phyloP scores from a whole-genome alignment of 2,888 invertebrate species.

The Ormyrus labotus region DNA sequence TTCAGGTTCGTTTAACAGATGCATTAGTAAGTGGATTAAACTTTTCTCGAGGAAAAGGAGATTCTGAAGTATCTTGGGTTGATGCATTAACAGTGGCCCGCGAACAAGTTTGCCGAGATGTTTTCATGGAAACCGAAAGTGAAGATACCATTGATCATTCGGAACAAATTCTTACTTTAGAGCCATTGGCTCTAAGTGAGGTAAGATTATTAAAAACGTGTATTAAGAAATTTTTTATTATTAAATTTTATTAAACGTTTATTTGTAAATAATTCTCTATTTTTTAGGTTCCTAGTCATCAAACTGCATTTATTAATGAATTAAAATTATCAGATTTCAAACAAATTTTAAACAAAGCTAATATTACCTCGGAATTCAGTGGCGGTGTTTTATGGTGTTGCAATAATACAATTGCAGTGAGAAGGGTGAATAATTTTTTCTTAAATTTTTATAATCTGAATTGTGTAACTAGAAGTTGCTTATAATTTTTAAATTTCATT shows the following conservation, averaged over 20 bases:
- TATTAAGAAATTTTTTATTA: constrained; percentile 1
- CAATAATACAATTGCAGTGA: constrained; percentile 91
- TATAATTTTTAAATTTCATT: constrained; percentile 67
- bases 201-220: constrained; percentile 58
- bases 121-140: constrained; percentile 79
- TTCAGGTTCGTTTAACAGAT: constrained; percentile 92
- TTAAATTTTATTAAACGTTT: not conserved
- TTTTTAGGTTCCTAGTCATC: constrained; percentile 81
- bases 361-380: constrained; percentile 90
- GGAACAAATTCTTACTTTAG: constrained; percentile 82
- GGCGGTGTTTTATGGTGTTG: constrained; percentile 96
- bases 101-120: constrained; percentile 77
- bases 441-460: not conserved
- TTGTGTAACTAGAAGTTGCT: not conserved
- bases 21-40: constrained; percentile 90
- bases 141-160: constrained; percentile 74
- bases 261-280: not conserved
- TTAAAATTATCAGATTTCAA: constrained; percentile 95
- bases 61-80: constrained; percentile 97
- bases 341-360: constrained; percentile 84
- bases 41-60: constrained; percentile 89
- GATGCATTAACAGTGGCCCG: constrained; percentile 85
- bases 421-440: constrained; percentile 80
- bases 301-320: constrained; percentile 94
- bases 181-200: constrained; percentile 79